These are phyloP conservation scores for Naja naja DNA, from an alignment of 2,113 vertebrate genomes.

Conservation along the genomic window DNA sequence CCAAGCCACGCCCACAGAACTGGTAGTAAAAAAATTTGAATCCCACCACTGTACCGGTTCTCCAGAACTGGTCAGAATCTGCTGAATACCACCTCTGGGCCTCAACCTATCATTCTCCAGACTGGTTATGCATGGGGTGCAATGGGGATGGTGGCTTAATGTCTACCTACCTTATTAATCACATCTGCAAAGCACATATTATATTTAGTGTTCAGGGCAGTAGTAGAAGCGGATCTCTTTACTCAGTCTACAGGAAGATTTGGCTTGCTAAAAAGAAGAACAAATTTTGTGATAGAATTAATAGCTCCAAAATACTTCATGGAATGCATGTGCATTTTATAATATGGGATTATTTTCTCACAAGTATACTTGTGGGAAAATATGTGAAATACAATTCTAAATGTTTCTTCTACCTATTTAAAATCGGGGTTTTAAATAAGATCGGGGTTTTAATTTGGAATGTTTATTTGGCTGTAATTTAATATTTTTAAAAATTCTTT, in stretches of 20 bases:
- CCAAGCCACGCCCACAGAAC: no score
- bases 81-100: neutral
- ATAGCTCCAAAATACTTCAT: neutral
- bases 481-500: no score
- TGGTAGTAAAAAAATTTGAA: no score
- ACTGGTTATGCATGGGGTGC: neutral
- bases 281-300: neutral
- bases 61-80: no score
- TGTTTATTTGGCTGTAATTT: no score
- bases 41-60: no score
- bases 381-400: neutral
- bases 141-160: neutral
- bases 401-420: neutral
- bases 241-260: neutral
- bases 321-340: neutral
- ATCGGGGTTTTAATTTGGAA: no score
- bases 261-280: neutral
- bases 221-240: neutral
- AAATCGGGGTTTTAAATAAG: no score
- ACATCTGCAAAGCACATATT: neutral
- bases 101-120: neutral
- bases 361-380: neutral
- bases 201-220: neutral
- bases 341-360: no score
- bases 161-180: neutral